Evolutionary conservation across 1,140 invertebrate species (phyloP), one percentile per base, ranked within the genome.

Genomic region (Batillaria attramentaria): DNA sequence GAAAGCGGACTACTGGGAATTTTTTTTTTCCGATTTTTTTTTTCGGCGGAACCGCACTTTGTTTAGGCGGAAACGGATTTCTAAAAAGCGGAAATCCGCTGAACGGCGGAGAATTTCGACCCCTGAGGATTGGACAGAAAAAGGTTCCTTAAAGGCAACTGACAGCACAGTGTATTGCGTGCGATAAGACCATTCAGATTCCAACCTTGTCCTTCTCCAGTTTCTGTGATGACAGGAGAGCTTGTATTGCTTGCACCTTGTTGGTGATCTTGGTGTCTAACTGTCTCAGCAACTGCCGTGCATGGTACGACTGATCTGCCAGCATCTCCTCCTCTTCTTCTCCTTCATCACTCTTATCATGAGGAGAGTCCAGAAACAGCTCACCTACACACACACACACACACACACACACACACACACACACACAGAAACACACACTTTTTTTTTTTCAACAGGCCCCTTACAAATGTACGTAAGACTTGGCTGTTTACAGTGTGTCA

Each of bases 221-320:
- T 73, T 89, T 90, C 1, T 95, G 90, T 0, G 95, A 95, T 16
- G 93, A 93, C 81, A 93, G 93, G 1, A 97, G 89, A 1, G 95
- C 95, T 87, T 95, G 94, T n/a, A 97, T 87, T 10, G 96, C 96
- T 92, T 95, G 88, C 50, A 62, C 77, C 81, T 92, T 92, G 81
- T 90, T 88, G 37, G 78, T 78, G 2, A 91, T 86, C 78, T 89
- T 91, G 20, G 87, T 85, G 68, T 89, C 94, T 65, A 97, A 88
- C 84, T 95, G 94, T 85, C 96, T 94, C 3, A 97, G 89, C 89
- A 95, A 96, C 81, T 94, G 93, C 65, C 95, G 92, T 41, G 96
- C 95, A 89, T 96, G 96, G 83, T 94, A 95, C 0, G 96, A 96
- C 90, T 96, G 95, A 80, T 96, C 95, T 0, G 93, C 94, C 76